Percentiles rank a stretch among this genome's conserved stretches.
Conservation (phyloP, 2,113 vertebrate genomes). For the Alces alces region DNA sequence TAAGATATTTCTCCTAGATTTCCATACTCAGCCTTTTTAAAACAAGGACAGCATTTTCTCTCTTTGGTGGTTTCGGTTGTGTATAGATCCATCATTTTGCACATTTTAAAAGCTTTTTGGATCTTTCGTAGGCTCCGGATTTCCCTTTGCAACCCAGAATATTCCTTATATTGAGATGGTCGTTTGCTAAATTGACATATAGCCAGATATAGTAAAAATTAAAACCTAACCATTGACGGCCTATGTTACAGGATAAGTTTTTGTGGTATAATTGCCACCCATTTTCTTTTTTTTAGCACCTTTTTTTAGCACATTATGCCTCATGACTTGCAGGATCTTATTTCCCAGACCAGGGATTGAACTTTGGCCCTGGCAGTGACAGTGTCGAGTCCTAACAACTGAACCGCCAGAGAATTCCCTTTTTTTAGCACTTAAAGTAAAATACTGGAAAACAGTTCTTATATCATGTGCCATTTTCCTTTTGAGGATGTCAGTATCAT, state of each 20-base stretch:
- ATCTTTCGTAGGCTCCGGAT: background rate
- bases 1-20: constrained; percentile 44
- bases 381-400: background rate
- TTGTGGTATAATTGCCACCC: background rate
- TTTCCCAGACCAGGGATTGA: background rate
- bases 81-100: constrained; percentile 11
- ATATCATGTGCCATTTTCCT: background rate
- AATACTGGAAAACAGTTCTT: constrained; percentile 8
- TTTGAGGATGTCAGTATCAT: background rate
- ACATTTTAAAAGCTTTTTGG: background rate
- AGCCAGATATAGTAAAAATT: background rate
- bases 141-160: constrained; percentile 30
- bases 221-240: background rate
- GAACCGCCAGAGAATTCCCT: background rate
- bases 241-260: background rate
- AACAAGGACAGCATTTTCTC: background rate
- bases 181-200: constrained; percentile 35
- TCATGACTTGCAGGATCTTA: background rate
- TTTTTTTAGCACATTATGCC: background rate
- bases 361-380: background rate
- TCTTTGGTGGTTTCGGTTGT: constrained; percentile 16
- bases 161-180: constrained; percentile 15
- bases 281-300: background rate
- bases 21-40: background rate
- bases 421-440: background rate